phyloP scores from a whole-genome alignment of 2,888 invertebrate species.

The Hoplodrina blanda region DNA sequence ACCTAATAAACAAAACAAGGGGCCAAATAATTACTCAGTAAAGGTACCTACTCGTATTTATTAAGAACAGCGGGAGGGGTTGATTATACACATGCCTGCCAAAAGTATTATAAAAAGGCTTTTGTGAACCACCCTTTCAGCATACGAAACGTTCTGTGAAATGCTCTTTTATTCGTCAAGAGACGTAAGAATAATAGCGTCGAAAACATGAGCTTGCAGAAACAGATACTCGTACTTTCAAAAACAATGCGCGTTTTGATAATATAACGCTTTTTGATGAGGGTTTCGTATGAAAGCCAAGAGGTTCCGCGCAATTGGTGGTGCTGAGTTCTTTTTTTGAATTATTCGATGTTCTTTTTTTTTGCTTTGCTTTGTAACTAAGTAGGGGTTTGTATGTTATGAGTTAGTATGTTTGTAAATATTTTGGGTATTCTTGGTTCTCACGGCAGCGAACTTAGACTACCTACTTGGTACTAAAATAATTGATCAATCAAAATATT shows the following conservation, averaged over 20 bases:
- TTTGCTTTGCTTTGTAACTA: constrained; percentile 7
- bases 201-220: constrained; percentile 80
- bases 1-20: constrained; percentile 60
- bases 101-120: constrained; percentile 87
- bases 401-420: not conserved
- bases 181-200: constrained; percentile 76
- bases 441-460: too few relatives aligned
- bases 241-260: constrained; percentile 85
- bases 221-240: constrained; percentile 80
- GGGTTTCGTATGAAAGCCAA: constrained; percentile 65
- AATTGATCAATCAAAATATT: too few relatives aligned
- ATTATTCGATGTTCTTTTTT: constrained; percentile 28
- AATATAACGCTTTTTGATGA: constrained; percentile 82
- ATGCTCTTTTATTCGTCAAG: constrained; percentile 85
- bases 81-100: constrained; percentile 81
- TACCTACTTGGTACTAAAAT: not conserved
- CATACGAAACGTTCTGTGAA: constrained; percentile 77
- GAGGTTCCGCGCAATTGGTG: constrained; percentile 64
- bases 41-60: constrained; percentile 72
- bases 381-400: not conserved
- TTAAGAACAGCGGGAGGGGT: constrained; percentile 77
- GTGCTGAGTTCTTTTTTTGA: constrained; percentile 26
- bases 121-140: constrained; percentile 86
- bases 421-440: too few relatives aligned
- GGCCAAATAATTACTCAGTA: constrained; percentile 78